Conservation (phyloP, 2,888 invertebrate genomes). For the Tineola bisselliella region DNA sequence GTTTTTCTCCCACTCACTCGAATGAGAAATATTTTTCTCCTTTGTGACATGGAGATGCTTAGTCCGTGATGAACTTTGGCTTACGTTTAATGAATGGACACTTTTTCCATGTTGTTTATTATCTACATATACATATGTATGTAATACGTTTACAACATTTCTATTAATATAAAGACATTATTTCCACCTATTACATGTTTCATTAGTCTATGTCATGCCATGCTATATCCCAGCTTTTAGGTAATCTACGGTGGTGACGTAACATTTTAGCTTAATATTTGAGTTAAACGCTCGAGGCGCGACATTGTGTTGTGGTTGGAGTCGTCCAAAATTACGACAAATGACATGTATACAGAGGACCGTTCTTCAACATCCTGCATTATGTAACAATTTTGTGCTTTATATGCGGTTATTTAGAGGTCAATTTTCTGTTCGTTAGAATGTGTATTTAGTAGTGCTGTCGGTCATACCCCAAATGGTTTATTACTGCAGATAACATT, state of each 20-base stretch:
- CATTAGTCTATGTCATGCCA: not conserved
- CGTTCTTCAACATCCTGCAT: not conserved
- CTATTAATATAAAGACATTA: no score
- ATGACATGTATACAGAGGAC: slow-evolving; percentile 19
- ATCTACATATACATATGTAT: no score
- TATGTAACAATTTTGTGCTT: not conserved
- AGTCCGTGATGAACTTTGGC: not conserved
- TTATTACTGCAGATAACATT: slow-evolving; percentile 40
- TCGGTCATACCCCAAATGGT: slow-evolving; percentile 22
- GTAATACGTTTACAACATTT: no score
- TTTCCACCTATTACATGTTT: no score
- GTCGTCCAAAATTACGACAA: slow-evolving; percentile 27
- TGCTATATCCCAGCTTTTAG: slow-evolving; percentile 13
- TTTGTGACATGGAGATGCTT: slow-evolving; percentile 9
- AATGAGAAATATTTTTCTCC: slow-evolving; percentile 51
- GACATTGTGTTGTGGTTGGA: slow-evolving; percentile 4
- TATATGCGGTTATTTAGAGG: not conserved
- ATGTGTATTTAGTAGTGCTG: not conserved
- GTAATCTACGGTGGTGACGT: slow-evolving; percentile 16
- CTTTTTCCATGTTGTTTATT: not conserved
- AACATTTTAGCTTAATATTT: slow-evolving; percentile 19
- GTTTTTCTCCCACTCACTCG: slow-evolving; percentile 39
- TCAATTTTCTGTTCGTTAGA: not conserved
- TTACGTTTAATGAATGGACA: slow-evolving; percentile 4
- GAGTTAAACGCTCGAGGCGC: slow-evolving; percentile 10